phyloP scores from a whole-genome alignment of 1,140 invertebrate species.

The Andrena cerasifolii region DNA sequence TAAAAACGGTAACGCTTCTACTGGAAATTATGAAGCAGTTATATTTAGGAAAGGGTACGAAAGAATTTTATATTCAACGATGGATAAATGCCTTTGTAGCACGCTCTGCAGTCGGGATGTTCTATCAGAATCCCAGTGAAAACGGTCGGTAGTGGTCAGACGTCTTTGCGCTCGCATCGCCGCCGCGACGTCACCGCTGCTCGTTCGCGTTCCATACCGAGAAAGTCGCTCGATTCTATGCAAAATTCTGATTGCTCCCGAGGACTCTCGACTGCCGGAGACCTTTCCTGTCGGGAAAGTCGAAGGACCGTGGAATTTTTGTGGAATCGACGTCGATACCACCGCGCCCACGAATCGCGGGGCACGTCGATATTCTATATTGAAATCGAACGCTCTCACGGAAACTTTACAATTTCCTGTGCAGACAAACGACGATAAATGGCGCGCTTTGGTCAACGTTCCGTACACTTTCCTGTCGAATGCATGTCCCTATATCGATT shows the following conservation, averaged over 20 bases:
- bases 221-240: slow-evolving; percentile 7
- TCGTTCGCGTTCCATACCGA: neutral
- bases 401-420: slow-evolving; percentile 58
- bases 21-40: too few relatives aligned
- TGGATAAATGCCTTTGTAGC: too few relatives aligned
- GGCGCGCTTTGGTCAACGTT: slow-evolving; percentile 57
- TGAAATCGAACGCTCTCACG: slow-evolving; percentile 41
- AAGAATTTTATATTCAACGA: too few relatives aligned
- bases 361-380: slow-evolving; percentile 44
- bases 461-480: neutral
- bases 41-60: too few relatives aligned
- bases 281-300: slow-evolving; percentile 18
- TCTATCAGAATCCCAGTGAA: neutral
- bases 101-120: neutral
- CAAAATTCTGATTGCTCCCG: slow-evolving; percentile 47
- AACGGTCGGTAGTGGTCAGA: neutral
- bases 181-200: neutral
- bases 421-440: slow-evolving; percentile 52
- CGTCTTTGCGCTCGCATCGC: neutral
- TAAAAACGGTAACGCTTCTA: too few relatives aligned
- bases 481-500: slow-evolving; percentile 1
- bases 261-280: neutral
- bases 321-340: neutral
- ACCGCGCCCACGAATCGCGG: neutral
- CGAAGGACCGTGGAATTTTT: slow-evolving; percentile 32